Conservation (phyloP, 2,888 invertebrate genomes). For the Lagria hirta region DNA sequence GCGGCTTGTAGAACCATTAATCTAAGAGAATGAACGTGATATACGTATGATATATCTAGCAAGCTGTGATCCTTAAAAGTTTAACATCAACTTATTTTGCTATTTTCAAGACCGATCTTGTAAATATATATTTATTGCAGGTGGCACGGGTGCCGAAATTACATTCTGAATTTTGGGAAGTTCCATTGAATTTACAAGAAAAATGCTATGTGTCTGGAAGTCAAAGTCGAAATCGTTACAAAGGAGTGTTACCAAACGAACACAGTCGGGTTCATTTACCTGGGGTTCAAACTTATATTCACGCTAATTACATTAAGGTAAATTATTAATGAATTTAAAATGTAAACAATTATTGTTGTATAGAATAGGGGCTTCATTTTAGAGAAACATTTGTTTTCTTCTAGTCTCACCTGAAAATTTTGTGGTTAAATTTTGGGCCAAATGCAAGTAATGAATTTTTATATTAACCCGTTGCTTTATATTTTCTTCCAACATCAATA, state of each 20-base stretch:
- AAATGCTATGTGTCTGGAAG: conserved; percentile 87
- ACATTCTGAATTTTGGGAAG: conserved; percentile 92
- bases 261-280: conserved; percentile 77
- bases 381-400: too few species aligned
- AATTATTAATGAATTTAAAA: conserved; percentile 5
- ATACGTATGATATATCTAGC: too few species aligned
- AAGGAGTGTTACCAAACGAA: conserved; percentile 87
- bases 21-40: too few species aligned
- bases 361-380: background rate
- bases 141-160: conserved; percentile 65
- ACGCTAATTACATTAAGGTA: conserved; percentile 92
- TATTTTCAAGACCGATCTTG: too few species aligned
- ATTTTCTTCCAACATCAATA: too few species aligned
- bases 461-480: too few species aligned
- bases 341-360: conserved; percentile 2
- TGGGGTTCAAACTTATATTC: conserved; percentile 78
- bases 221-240: conserved; percentile 86
- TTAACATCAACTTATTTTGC: too few species aligned
- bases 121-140: conserved; percentile 51
- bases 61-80: too few species aligned
- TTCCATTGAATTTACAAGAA: conserved; percentile 89
- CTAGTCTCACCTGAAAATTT: too few species aligned
- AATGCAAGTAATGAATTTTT: too few species aligned
- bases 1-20: too few species aligned
- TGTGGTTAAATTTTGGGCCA: too few species aligned